These are phyloP conservation scores for Parus major DNA, from an alignment of 2,113 vertebrate genomes.

Conservation along the genomic window DNA sequence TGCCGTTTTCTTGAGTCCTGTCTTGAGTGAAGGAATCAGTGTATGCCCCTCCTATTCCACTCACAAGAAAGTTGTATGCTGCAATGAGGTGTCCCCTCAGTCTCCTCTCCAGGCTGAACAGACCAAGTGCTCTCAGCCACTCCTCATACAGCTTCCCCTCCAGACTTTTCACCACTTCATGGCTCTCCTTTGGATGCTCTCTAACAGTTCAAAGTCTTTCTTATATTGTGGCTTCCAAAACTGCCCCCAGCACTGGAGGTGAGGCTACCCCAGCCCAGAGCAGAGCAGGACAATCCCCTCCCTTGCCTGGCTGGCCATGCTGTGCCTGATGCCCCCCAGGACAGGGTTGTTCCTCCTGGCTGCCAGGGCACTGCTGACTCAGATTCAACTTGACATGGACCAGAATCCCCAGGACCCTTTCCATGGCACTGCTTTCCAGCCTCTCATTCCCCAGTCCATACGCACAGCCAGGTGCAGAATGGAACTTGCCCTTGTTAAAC, in stretches of 20 bases:
- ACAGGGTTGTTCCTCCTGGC: rapidly evolving
- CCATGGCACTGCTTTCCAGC: rapidly evolving
- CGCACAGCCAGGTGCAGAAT: background rate
- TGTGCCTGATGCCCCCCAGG: background rate
- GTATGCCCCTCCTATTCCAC: background rate
- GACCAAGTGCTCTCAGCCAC: background rate
- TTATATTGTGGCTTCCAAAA: rapidly evolving
- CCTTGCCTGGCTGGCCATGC: rapidly evolving
- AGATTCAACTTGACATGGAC: rapidly evolving
- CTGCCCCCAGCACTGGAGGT: rapidly evolving
- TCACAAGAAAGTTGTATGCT: background rate
- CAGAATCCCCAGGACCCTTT: rapidly evolving
- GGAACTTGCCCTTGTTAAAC: background rate
- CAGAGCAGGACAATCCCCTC: background rate
- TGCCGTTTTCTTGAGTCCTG: background rate
- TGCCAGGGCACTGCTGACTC: background rate
- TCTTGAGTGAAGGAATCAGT: background rate
- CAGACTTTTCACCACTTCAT: background rate
- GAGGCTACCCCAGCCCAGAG: rapidly evolving
- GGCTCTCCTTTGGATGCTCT: background rate
- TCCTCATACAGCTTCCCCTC: rapidly evolving
- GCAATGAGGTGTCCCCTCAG: background rate
- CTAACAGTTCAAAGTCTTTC: background rate
- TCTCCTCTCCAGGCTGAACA: background rate
- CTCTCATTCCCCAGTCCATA: background rate